phyloP scores from a whole-genome alignment of 2,797 vertebrate genomes.

The Phyllotis vaccarum region DNA sequence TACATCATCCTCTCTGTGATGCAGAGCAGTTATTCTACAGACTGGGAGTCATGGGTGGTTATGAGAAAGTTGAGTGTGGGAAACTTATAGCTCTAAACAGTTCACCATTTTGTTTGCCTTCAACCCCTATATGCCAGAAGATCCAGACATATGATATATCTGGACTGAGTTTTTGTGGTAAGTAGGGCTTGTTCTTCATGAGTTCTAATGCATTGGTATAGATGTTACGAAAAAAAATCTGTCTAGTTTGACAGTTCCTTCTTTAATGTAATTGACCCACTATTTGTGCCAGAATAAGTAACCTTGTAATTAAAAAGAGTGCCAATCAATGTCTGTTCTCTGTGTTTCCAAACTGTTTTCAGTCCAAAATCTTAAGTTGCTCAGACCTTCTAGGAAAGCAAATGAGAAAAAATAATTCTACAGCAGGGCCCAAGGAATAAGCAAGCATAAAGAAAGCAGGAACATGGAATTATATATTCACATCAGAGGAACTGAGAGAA shows the following conservation, averaged over 20 bases:
- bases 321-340: not conserved
- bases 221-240: rapidly evolving
- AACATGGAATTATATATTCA: not conserved
- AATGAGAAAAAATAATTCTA: not conserved
- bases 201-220: not conserved
- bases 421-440: not conserved
- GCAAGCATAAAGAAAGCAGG: not conserved
- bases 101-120: not conserved
- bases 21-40: too few relatives aligned
- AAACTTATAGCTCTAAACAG: not conserved
- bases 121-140: not conserved
- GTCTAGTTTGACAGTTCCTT: not conserved
- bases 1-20: not conserved
- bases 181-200: not conserved
- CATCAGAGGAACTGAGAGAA: not conserved
- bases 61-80: rapidly evolving
- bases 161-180: not conserved
- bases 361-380: not conserved
- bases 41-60: rapidly evolving
- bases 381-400: not conserved
- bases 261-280: not conserved
- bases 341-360: not conserved
- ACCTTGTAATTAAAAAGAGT: not conserved
- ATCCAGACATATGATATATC: not conserved
- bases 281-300: not conserved